These are phyloP conservation scores for Xiphophorus maculatus DNA, from an alignment of 2,113 vertebrate genomes.

Conservation along the genomic window DNA sequence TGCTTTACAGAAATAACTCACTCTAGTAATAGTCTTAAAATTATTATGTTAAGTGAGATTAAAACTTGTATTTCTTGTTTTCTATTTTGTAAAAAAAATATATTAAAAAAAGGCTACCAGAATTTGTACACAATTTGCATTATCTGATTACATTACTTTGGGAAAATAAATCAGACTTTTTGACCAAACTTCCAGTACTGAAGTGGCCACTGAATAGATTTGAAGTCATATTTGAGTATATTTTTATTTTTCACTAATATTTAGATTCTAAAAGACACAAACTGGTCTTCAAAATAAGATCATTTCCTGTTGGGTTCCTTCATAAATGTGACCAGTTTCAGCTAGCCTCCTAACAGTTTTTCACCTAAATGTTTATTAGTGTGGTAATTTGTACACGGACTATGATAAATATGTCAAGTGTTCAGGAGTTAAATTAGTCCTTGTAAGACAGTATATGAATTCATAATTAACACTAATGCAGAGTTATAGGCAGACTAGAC, in stretches of 20 bases:
- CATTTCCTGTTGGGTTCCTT: no score
- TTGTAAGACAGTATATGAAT: neutral
- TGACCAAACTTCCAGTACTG: neutral
- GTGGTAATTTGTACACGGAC: no score
- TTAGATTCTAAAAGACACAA: no score
- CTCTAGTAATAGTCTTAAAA: neutral
- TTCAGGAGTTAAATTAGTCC: no score
- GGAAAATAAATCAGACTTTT: neutral
- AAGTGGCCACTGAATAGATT: neutral
- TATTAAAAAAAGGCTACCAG: no score
- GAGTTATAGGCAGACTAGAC: neutral
- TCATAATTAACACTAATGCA: neutral
- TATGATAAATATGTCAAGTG: neutral
- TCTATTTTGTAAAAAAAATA: neutral
- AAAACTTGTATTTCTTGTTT: neutral
- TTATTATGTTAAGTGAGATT: neutral
- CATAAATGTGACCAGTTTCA: no score
- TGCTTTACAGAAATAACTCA: neutral
- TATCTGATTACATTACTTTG: no score
- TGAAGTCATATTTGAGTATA: neutral
- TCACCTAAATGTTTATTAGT: neutral
- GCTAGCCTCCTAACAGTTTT: neutral
- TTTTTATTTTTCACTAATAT: no score
- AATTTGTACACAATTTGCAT: neutral
- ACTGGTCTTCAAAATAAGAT: no score